Evolutionary conservation across 2,797 vertebrate species (phyloP).

Genomic region (Microctenopoma lineatum): DNA sequence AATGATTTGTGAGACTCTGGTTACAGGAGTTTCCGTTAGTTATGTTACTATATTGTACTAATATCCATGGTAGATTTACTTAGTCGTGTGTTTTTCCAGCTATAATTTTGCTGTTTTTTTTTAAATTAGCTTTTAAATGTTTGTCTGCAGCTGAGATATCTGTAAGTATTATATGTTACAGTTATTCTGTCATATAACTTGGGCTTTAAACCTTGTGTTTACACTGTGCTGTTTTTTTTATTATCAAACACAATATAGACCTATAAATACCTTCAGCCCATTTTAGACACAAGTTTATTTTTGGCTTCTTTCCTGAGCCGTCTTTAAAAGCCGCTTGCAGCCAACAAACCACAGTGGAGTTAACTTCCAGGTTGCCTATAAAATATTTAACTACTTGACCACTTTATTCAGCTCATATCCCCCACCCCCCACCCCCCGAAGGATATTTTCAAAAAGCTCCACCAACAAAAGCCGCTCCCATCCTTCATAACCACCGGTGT

Average conservation of each 20-base stretch:
- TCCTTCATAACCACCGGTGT: neutral
- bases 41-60: neutral
- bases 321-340: constrained; percentile 48
- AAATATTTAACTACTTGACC: constrained; percentile 77
- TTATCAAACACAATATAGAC: constrained; percentile 25
- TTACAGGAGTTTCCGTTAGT: neutral
- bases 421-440: constrained; percentile 47
- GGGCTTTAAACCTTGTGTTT: constrained; percentile 16
- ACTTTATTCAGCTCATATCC: constrained; percentile 73
- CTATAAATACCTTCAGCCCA: constrained; percentile 30
- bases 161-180: neutral
- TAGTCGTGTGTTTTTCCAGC: neutral
- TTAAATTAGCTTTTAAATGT: neutral
- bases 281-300: constrained; percentile 46
- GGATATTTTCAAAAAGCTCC: constrained; percentile 21
- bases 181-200: neutral
- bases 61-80: neutral
- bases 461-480: constrained; percentile 11
- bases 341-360: constrained; percentile 67
- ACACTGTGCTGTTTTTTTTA: constrained; percentile 5
- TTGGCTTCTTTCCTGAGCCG: constrained; percentile 36
- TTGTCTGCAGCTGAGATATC: constrained; percentile 21
- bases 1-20: neutral
- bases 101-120: constrained; percentile 2
- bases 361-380: constrained; percentile 75